Evolutionary conservation across 2,113 vertebrate genomes (phyloP).

Genomic region (Sapajus apella): DNA sequence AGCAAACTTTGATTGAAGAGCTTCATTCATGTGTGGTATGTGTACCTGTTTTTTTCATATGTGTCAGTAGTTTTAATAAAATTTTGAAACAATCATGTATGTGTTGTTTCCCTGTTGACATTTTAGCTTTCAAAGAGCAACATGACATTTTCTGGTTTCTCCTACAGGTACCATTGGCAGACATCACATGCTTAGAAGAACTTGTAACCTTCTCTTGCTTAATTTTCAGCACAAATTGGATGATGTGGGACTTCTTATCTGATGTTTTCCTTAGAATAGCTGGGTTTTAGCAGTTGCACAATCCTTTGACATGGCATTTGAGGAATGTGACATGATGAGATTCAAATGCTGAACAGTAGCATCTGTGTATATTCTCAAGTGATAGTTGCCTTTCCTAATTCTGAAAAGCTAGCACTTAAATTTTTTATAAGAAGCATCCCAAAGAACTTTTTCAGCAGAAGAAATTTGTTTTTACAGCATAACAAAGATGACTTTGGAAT

Average conservation of each 20-base stretch:
- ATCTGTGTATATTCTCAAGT: not conserved
- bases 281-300: conserved; percentile 1
- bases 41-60: not conserved
- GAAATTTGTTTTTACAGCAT: not conserved
- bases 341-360: not conserved
- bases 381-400: not conserved
- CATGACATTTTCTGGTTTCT: not conserved
- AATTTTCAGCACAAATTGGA: conserved; percentile 20
- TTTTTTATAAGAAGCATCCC: not conserved
- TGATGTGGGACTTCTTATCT: not conserved
- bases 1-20: not conserved
- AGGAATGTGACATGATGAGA: not conserved
- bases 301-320: conserved; percentile 8
- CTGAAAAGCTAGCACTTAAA: not conserved
- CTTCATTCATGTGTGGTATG: not conserved
- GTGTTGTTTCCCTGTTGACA: not conserved
- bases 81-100: not conserved
- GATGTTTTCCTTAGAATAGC: not conserved
- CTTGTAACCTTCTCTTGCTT: not conserved
- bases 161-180: not conserved
- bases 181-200: not conserved
- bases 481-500: not conserved
- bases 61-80: not conserved
- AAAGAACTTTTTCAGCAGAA: not conserved
- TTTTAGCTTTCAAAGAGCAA: not conserved